phyloP scores from a whole-genome alignment of 2,113 vertebrate genomes.

The Enhydra lutris region DNA sequence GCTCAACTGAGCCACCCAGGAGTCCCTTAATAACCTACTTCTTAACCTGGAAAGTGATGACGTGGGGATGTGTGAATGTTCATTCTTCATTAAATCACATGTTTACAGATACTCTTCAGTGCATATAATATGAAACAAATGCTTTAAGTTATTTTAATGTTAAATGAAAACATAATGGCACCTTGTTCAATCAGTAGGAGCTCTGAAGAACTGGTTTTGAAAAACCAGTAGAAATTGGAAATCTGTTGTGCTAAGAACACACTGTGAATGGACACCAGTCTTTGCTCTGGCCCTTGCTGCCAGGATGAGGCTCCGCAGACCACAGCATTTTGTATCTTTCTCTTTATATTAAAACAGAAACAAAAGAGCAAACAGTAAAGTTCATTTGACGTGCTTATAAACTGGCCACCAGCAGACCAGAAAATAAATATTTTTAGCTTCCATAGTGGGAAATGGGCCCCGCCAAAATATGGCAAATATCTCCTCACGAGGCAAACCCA shows the following conservation, averaged over 20 bases:
- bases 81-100: not conserved
- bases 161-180: not conserved
- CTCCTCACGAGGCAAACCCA: not conserved
- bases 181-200: not conserved
- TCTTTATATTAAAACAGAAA: not conserved
- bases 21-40: not conserved
- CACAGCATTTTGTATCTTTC: not conserved
- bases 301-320: not conserved
- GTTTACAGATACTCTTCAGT: not conserved
- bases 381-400: not conserved
- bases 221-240: not conserved
- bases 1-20: not conserved
- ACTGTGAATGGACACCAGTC: no score
- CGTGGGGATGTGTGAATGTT: not conserved
- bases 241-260: not conserved
- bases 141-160: not conserved
- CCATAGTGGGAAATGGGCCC: not conserved
- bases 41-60: not conserved
- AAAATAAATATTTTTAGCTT: not conserved
- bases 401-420: not conserved
- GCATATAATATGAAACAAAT: not conserved
- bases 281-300: fast-evolving
- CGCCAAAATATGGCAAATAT: not conserved
- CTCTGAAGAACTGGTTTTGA: not conserved
- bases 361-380: not conserved